phyloP scores from a whole-genome alignment of 2,888 invertebrate genomes.

The Chrysina gloriosa region DNA sequence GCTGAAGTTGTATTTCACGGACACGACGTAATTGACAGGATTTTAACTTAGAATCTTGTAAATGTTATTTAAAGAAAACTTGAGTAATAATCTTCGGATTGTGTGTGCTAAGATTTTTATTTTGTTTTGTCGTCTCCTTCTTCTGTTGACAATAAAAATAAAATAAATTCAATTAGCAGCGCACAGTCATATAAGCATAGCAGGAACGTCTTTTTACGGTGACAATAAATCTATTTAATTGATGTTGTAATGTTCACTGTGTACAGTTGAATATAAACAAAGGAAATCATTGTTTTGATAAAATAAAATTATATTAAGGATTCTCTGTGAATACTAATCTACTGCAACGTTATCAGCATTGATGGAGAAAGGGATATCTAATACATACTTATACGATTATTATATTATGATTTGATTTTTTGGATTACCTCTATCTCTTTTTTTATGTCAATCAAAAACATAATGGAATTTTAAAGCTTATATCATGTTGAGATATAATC shows the following conservation, averaged over 20 bases:
- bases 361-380: too few species aligned
- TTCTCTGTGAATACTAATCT: too few species aligned
- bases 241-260: constrained; percentile 22
- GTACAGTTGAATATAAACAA: constrained; percentile 17
- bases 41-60: constrained; percentile 42
- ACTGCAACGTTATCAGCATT: too few species aligned
- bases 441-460: too few species aligned
- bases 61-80: constrained; percentile 39
- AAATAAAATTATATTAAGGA: too few species aligned
- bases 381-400: too few species aligned
- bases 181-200: constrained; percentile 14
- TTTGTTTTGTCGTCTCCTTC: constrained; percentile 13
- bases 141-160: constrained; percentile 29
- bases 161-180: constrained; percentile 34
- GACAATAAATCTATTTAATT: constrained; percentile 32
- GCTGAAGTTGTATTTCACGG: constrained; percentile 40
- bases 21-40: constrained; percentile 42
- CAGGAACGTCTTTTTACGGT: constrained; percentile 14
- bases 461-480: too few species aligned
- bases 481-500: too few species aligned
- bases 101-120: constrained; percentile 23
- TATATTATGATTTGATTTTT: too few species aligned
- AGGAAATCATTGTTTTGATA: neutral
- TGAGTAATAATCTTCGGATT: constrained; percentile 29
- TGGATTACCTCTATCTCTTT: too few species aligned